Base-by-base conservation (phyloP, 2,888 invertebrate genomes). In the Atethmia centrago region DNA sequence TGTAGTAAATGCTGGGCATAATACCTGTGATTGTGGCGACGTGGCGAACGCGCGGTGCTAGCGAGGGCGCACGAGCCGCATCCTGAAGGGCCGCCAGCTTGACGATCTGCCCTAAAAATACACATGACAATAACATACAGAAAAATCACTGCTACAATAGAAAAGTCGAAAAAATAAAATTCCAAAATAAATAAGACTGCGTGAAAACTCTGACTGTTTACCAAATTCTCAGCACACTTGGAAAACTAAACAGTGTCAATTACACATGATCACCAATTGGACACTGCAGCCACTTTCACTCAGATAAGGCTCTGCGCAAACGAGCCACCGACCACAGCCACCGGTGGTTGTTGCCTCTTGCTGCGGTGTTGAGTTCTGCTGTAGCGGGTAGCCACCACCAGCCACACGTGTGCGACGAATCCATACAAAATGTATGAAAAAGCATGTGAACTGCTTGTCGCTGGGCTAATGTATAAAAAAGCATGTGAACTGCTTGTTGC, bases 1-100 rank as follows among this genome's bases (percentile, higher is more conserved):
- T 45, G 2, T 42, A 42, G 14, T 58, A n/a, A 58, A 49, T 71
- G 9, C 36, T 64, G 19, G 21, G 25, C 14, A n/a, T 42, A 71
- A n/a, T 83, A 97, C 98, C 98, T 93, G 98, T 98, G 89, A 98
- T 96, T 89, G 98, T 98, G 92, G 97, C 97, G 91, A 97, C 97
- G 97, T 97, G 97, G 87, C 97, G 96, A 88, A 95, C 95, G 94
- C 97, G 95, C 95, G 94, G 91, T 94, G 94, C 93, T 96, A 95
- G 96, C 97, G 97, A 97, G 97, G 97, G 97, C 97, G 97, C 97
- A 96, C 97, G 97, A 97, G 97, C 97, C 96, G 94, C 97, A 97
- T 97, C 97, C 97, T 97, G 97, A 96, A 97, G 97, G 97, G 97
- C 97, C 97, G 98, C 98, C 98, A 98, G 98, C 97, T 98, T 97